Percentiles rank a stretch among this genome's conserved stretches.
Conservation (phyloP, 2,888 invertebrate genomes). For the Agriopis aurantiaria region DNA sequence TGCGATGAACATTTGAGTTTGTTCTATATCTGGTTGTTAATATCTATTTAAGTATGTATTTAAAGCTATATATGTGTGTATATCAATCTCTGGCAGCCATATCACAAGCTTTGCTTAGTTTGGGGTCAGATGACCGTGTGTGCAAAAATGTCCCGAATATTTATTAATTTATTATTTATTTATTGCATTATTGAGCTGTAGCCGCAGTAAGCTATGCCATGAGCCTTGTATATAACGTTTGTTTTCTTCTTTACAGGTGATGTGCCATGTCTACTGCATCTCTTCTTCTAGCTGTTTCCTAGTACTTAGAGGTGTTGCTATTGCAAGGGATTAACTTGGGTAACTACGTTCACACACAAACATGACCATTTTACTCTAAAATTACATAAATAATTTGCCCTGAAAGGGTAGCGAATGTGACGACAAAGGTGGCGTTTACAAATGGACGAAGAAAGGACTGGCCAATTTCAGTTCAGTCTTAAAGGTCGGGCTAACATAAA, state of each 20-base stretch:
- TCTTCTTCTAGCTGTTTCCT: conserved; percentile 52
- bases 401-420: neutral
- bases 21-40: too few species aligned
- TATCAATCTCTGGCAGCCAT: too few species aligned
- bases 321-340: conserved; percentile 48
- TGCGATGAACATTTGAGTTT: too few species aligned
- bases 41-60: too few species aligned
- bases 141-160: too few species aligned
- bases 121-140: too few species aligned
- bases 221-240: neutral
- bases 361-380: conserved; percentile 8
- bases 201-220: too few species aligned
- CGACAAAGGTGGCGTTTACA: neutral
- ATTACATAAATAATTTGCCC: neutral
- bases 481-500: too few species aligned
- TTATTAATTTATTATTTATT: too few species aligned
- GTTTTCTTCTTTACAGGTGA: conserved; percentile 52
- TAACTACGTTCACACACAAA: conserved; percentile 12
- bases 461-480: neutral
- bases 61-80: too few species aligned
- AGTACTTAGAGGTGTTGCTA: conserved; percentile 59
- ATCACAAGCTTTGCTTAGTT: too few species aligned
- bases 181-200: too few species aligned
- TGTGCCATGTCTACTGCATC: conserved; percentile 43
- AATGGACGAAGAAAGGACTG: neutral